Conservation (phyloP, 2,888 invertebrate genomes). For the Biston stratarius region DNA sequence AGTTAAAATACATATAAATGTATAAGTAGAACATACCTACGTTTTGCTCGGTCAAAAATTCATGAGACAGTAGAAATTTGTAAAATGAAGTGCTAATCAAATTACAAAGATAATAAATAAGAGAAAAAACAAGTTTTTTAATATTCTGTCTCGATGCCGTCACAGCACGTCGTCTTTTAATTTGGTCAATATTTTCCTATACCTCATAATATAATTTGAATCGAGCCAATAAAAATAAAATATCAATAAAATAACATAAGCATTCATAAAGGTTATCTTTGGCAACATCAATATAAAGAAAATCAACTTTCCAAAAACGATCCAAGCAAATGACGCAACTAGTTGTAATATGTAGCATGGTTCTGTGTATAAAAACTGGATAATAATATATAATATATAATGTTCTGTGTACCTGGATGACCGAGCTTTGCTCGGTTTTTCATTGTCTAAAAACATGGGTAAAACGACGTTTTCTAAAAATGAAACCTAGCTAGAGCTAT, state of each 20-base stretch:
- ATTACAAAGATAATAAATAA: neutral
- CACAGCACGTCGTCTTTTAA: neutral
- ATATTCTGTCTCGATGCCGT: neutral
- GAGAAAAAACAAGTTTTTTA: neutral
- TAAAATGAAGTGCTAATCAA: neutral
- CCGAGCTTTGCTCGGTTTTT: no score
- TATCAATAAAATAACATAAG: constrained; percentile 8
- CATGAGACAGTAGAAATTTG: no score
- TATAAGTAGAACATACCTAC: neutral
- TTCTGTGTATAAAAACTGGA: no score
- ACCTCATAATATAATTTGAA: constrained; percentile 23
- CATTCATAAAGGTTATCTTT: constrained; percentile 16
- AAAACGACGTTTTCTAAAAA: no score
- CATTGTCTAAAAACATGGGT: no score
- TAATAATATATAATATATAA: no score
- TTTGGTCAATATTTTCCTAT: neutral
- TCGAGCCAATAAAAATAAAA: constrained; percentile 21
- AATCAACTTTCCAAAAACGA: constrained; percentile 20
- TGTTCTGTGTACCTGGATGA: no score
- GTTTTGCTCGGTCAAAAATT: no score
- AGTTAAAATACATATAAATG: no score
- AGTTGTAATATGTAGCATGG: constrained; percentile 13
- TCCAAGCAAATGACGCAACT: constrained; percentile 15
- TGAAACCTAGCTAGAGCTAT: no score
- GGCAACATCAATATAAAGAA: constrained; percentile 10